phyloP scores from a whole-genome alignment of 2,888 invertebrate genomes.

The Gastrophysa polygoni region DNA sequence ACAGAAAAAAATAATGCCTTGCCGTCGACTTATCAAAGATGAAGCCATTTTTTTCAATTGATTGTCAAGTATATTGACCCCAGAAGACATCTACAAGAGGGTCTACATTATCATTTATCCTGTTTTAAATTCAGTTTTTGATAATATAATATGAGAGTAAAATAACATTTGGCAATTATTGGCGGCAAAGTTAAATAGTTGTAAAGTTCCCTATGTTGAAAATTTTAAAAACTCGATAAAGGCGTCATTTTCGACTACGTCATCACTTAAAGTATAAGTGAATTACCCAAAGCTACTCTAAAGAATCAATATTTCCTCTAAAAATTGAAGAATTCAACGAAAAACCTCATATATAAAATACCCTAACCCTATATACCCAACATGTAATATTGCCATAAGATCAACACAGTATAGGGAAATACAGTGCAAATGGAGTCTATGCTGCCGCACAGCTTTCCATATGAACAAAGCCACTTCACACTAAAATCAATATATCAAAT shows the following conservation, averaged over 20 bases:
- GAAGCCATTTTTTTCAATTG: no score
- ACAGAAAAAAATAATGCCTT: no score
- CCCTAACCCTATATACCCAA: slow-evolving; percentile 42
- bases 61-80: no score
- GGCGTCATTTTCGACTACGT: slow-evolving; percentile 54
- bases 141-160: no score
- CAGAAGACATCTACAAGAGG: no score
- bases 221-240: slow-evolving; percentile 50
- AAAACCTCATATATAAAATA: slow-evolving; percentile 43
- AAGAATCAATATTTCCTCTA: slow-evolving; percentile 14
- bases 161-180: slow-evolving; percentile 28
- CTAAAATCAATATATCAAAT: slow-evolving; percentile 42
- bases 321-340: slow-evolving; percentile 37
- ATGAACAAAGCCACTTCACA: slow-evolving; percentile 56
- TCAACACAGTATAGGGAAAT: slow-evolving; percentile 52
- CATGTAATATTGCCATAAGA: slow-evolving; percentile 50
- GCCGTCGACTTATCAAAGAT: no score
- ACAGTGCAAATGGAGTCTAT: slow-evolving; percentile 60
- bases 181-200: slow-evolving; percentile 53
- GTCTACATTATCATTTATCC: no score
- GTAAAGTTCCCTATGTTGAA: slow-evolving; percentile 33
- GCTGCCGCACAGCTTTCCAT: slow-evolving; percentile 56
- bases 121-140: no score
- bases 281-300: slow-evolving; percentile 37
- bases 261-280: slow-evolving; percentile 55